A percentile compares a stretch with the other conserved stretches of the same genome.
Conservation (phyloP, 2,888 invertebrate species). For the Bombylius major region DNA sequence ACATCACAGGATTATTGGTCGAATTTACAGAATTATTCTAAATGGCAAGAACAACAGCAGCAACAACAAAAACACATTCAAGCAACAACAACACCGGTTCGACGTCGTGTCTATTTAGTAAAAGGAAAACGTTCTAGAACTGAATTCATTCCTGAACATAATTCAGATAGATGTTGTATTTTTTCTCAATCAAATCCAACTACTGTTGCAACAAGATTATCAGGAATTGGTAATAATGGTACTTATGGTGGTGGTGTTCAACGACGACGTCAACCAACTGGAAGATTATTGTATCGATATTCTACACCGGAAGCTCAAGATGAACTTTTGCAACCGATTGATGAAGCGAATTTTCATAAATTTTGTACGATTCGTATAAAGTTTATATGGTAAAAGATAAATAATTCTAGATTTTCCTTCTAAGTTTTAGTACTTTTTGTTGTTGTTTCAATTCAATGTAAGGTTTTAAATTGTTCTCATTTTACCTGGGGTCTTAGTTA, state of each 20-base stretch:
- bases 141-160: not conserved
- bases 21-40: no score
- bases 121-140: not conserved
- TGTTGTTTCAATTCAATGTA: no score
- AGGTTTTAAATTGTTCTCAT: no score
- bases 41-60: not conserved
- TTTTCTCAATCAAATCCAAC: no score
- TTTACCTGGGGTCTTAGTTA: no score
- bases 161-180: not conserved
- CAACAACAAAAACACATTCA: not conserved
- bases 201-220: not conserved
- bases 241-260: not conserved
- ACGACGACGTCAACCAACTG: no score
- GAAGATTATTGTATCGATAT: not conserved
- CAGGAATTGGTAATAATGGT: not conserved
- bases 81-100: not conserved
- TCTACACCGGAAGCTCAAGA: not conserved
- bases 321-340: not conserved
- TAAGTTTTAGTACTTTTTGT: no score
- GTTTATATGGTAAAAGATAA: conserved; percentile 13
- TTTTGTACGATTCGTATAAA: conserved; percentile 17
- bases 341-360: conserved; percentile 3
- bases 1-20: no score
- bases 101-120: not conserved
- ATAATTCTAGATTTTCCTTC: no score